A percentile compares a stretch with the other conserved stretches of the same genome.
phyloP scores from a whole-genome alignment of 1,140 invertebrate species.

The Phortica variegata region DNA sequence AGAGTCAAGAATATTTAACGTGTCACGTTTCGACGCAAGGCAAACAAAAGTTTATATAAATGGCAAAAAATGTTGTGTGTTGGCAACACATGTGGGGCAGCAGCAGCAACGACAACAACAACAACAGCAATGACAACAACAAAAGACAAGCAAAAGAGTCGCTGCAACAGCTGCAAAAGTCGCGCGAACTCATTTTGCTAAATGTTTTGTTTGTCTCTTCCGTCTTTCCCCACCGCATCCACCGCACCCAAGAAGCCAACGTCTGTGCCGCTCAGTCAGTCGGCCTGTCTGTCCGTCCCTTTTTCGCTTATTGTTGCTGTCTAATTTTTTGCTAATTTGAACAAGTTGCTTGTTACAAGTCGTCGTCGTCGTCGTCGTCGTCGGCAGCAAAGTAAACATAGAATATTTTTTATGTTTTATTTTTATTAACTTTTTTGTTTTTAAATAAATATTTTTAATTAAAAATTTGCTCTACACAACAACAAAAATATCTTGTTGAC shows the following conservation, averaged over 20 bases:
- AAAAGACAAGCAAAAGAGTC: slow-evolving; percentile 47
- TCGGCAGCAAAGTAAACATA: background rate
- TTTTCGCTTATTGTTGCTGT: slow-evolving; percentile 23
- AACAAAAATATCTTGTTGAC: no score
- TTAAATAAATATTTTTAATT: slow-evolving; percentile 35
- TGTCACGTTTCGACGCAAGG: slow-evolving; percentile 44
- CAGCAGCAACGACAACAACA: slow-evolving; percentile 15
- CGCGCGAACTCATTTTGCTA: slow-evolving; percentile 15
- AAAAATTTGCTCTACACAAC: slow-evolving; percentile 18
- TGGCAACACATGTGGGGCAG: slow-evolving; percentile 12
- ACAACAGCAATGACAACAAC: slow-evolving; percentile 15
- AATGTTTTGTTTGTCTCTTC: slow-evolving; percentile 23
- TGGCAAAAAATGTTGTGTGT: slow-evolving; percentile 19
- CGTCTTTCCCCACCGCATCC: no score
- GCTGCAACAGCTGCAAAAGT: slow-evolving; percentile 45
- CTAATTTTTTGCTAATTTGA: slow-evolving; percentile 38
- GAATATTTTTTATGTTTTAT: slow-evolving; percentile 18
- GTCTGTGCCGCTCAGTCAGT: no score
- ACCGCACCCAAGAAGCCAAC: no score
- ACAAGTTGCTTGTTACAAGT: slow-evolving; percentile 32
- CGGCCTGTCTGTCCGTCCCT: no score
- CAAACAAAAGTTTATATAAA: no score
- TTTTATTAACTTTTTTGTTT: slow-evolving; percentile 19
- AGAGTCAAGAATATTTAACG: slow-evolving; percentile 51
- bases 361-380: slow-evolving; percentile 1